Evolutionary conservation across 2,888 invertebrate species (phyloP), one percentile per base, ranked within the genome.

Genomic region (Drosophila suboccidentalis): DNA sequence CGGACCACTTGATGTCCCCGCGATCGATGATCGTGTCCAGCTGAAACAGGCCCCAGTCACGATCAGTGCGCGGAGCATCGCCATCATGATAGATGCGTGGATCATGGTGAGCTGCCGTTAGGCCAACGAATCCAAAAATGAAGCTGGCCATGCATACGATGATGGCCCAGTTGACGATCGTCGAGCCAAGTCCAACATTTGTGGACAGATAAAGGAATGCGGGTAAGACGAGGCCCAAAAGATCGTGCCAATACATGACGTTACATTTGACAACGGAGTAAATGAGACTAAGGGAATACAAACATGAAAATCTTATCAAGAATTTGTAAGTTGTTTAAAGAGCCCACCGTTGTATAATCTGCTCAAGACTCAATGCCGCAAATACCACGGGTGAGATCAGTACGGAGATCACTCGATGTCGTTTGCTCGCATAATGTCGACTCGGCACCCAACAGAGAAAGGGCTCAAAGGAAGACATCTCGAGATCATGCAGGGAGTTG

Each of bases 41-140:
- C 90, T 97, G 96, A 82, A 95, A 94, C 0, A 97, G 90, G 3
- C 97, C 97, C 96, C 96, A 97, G 90, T 97, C 97, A 19, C 94
- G 80, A 70, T 92, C 90, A 9, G 62, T 10, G 1, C 92, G 82
- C 1, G 65, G 93, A 60, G 94, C 92, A 90, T 97, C 97, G 1
- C 96, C 96, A 84, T 96, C 96, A 87, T 96, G 96, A 73, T 95
- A 95, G 59, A 96, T 95, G 6, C 94, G 94, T 1, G 97, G 96
- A 90, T 96, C 96, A 88, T 96, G 96, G 92, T 97, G 97, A 1
- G 95, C 96, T 0, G 96, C 96, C 79, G 95, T 96, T 0, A 96
- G 85, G 1, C 95, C 96, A 59, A 96, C 94, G 0, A 94, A 80
- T 3, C 92, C 93, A 86, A 96, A 96, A 3, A 94, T 69, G 43